Evolutionary conservation across 2,797 vertebrate species (phyloP), one percentile per base, ranked within the genome.

Genomic region (Malacoctenus gilli): DNA sequence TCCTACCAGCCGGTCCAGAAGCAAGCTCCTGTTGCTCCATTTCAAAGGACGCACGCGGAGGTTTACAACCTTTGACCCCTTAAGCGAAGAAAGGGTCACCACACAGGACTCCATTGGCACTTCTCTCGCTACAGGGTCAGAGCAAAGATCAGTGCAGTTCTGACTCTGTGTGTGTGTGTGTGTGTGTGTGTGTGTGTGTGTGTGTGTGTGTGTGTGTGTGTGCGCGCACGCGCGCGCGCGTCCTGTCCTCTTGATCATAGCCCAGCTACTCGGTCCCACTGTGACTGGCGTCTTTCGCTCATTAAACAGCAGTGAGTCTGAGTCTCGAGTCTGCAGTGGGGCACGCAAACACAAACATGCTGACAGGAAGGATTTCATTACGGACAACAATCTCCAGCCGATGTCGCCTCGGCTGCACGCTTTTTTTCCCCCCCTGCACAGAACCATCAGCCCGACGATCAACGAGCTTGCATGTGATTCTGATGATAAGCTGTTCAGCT

Each of bases 261-360:
- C 8, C 16, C 1, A 7, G 53, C 61, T 68, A 51, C 67, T 38
- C 43, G 61, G 66, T 78, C 85, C 75, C 35, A 74, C 59, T 81
- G 79, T 54, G 79, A 57, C 79, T 85, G 85, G 87, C 83, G 80
- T 90, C 89, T 77, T 72, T 51, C 5, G 21, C 83, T 88, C 85
- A 75, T 91, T 89, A 91, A 92, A 91, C 85, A 75, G 81, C 64
- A 21, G 82, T 68, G 43, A 80, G 82, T 80, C 83, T 39, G 59
- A 75, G 71, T 57, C 72, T 60, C 18, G 53, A 55, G 66, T 80
- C 75, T 72, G 63, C 67, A 4, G 8, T 63, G 11, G n/a, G 20
- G 12, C 23, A 8, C 23, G 8, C 30, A 32, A 10, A 32, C 30
- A 11, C 14, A 14, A 13, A 14, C 15, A 13, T 22, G 3, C 15